phyloP scores from a whole-genome alignment of 2,888 invertebrate species.

The Volucella inanis region DNA sequence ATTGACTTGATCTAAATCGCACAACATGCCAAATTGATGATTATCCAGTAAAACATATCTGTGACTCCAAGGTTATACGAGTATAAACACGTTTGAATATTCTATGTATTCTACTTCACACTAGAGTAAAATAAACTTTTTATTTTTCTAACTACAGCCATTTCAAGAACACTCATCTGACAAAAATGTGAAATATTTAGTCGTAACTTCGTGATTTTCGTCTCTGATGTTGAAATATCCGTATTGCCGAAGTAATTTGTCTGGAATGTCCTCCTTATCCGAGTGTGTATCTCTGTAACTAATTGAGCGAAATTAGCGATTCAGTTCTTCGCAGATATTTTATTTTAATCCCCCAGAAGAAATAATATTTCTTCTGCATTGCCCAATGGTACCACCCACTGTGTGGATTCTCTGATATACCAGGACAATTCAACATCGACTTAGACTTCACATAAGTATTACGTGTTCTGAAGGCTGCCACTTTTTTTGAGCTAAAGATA shows the following conservation, averaged over 20 bases:
- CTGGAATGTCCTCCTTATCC: constrained; percentile 36
- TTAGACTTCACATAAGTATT: background rate
- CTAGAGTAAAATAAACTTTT: no score
- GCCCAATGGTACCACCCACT: constrained; percentile 47
- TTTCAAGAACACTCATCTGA: no score
- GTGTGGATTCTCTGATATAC: constrained; percentile 55
- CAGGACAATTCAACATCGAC: constrained; percentile 10
- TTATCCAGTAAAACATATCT: no score
- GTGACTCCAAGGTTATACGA: no score
- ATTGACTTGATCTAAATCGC: no score
- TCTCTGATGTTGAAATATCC: constrained; percentile 31
- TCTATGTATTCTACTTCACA: no score
- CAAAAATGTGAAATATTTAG: no score
- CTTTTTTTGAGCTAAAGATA: constrained; percentile 23
- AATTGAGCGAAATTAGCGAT: constrained; percentile 68
- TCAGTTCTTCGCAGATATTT: constrained; percentile 38
- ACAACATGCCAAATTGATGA: no score
- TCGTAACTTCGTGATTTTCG: background rate
- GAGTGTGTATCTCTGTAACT: constrained; percentile 53
- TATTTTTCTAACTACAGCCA: no score
- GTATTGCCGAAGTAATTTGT: constrained; percentile 38
- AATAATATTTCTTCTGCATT: constrained; percentile 47
- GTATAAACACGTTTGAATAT: no score
- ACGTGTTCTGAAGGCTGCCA: constrained; percentile 5
- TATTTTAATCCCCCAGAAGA: constrained; percentile 45